Evolutionary conservation across 1,140 invertebrate genomes (phyloP).

Genomic region (Neelides sp.): DNA sequence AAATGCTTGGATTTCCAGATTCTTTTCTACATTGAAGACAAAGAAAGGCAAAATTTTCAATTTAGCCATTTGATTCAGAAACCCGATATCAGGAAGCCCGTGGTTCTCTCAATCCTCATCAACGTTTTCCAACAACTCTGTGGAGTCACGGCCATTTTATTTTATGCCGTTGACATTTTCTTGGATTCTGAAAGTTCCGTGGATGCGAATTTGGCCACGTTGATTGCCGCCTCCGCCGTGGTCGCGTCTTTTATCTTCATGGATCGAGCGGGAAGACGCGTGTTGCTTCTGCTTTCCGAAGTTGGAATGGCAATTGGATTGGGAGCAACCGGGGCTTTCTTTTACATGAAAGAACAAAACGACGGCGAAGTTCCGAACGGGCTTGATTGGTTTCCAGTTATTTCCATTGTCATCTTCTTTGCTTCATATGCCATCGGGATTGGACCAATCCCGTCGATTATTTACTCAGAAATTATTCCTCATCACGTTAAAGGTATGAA

Average conservation of each 20-base stretch:
- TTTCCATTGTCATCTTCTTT: too few relatives aligned
- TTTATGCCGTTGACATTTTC: slow-evolving; percentile 41
- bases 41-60: too few relatives aligned
- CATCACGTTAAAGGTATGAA: slow-evolving; percentile 12
- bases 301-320: slow-evolving; percentile 24
- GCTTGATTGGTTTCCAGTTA: too few relatives aligned
- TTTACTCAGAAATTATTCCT: too few relatives aligned
- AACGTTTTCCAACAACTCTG: too few relatives aligned
- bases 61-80: too few relatives aligned
- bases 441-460: too few relatives aligned
- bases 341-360: slow-evolving; percentile 28
- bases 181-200: slow-evolving; percentile 57
- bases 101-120: too few relatives aligned
- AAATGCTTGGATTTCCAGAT: too few relatives aligned
- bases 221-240: slow-evolving; percentile 36
- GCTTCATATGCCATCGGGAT: too few relatives aligned
- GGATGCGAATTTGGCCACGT: slow-evolving; percentile 41
- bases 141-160: slow-evolving; percentile 42
- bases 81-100: too few relatives aligned
- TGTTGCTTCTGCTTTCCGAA: slow-evolving; percentile 36
- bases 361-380: slow-evolving; percentile 12
- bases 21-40: too few relatives aligned
- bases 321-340: slow-evolving; percentile 30
- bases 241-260: slow-evolving; percentile 38
- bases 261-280: slow-evolving; percentile 38